phyloP scores from a whole-genome alignment of 2,113 vertebrate species.

The Tragelaphus imberbis region DNA sequence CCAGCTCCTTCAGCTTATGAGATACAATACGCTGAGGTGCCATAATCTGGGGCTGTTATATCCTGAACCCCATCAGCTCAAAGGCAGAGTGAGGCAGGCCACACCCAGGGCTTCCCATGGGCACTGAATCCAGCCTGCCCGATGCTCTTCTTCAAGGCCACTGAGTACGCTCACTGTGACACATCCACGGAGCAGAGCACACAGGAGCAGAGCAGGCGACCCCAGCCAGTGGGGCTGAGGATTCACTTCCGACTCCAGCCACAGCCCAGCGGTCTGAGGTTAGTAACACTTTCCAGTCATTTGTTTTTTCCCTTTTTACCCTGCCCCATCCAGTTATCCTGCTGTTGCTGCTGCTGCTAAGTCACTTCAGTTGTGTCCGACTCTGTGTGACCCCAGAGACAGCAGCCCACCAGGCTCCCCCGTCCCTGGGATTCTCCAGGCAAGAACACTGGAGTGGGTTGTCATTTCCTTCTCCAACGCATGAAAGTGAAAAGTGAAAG shows the following conservation, averaged over 20 bases:
- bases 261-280: background rate
- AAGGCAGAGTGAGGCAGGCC: too few species aligned
- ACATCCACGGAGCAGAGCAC: rapidly evolving
- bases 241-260: background rate
- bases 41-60: background rate
- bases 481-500: too few species aligned
- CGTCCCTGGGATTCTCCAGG: too few species aligned
- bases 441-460: too few species aligned
- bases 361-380: too few species aligned
- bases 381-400: too few species aligned
- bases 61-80: background rate
- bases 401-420: too few species aligned
- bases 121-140: background rate
- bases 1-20: background rate
- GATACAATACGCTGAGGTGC: background rate
- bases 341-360: too few species aligned
- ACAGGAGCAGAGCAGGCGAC: background rate
- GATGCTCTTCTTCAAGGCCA: background rate
- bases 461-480: too few species aligned
- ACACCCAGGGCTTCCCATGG: rapidly evolving
- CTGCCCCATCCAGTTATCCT: background rate
- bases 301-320: too few species aligned
- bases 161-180: background rate
- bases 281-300: background rate
- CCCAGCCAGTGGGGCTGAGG: background rate